Evolutionary conservation across 2,113 vertebrate species (phyloP), one percentile per base, ranked within the genome.

Genomic region (Bubo bubo): DNA sequence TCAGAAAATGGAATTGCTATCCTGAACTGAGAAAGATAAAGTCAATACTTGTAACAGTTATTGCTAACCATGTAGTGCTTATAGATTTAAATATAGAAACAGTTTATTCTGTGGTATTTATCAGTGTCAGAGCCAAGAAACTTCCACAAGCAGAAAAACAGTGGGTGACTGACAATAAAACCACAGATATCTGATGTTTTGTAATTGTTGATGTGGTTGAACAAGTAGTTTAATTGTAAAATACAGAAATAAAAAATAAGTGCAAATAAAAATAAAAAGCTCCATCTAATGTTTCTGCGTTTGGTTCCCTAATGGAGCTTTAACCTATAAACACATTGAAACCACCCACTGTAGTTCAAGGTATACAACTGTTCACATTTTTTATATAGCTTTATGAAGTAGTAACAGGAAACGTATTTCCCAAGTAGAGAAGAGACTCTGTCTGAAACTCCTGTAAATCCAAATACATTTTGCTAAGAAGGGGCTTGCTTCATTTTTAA

Each of bases 61-160:
- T 93, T 96, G 92, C 93, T 91, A 95, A 94, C 75, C 84, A 68
- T 89, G 91, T 95, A 93, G 79, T 87, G 95, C 88, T 97, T 96
- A 96, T 89, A 97, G 93, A 95, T 97, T 97, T 96, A 96, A 97
- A 97, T 97, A 97, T 96, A 97, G 97, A 97, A 95, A 95, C 73
- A 68, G 94, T 95, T 92, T 97, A 81, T 97, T 97, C 83, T 79
- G 56, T 79, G 81, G 66, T 96, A 95, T 97, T 95, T 97, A 73
- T 97, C 95, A 96, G 91, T 91, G 96, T 93, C 95, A 97, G 90
- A 96, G 77, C 62, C 71, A 87, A 94, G 87, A 96, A 81, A 56
- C 87, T 90, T 96, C 68, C 90, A 95, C 79, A 90, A 77, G 79
- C 86, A 95, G 79, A 86, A 97, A 95, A 96, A 63, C 90, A 93